A percentile compares a stretch with the other conserved stretches of the same genome.
Evolutionary conservation across 2,888 invertebrate species (phyloP).

Genomic region (Caenorhabditis drosophilae): DNA sequence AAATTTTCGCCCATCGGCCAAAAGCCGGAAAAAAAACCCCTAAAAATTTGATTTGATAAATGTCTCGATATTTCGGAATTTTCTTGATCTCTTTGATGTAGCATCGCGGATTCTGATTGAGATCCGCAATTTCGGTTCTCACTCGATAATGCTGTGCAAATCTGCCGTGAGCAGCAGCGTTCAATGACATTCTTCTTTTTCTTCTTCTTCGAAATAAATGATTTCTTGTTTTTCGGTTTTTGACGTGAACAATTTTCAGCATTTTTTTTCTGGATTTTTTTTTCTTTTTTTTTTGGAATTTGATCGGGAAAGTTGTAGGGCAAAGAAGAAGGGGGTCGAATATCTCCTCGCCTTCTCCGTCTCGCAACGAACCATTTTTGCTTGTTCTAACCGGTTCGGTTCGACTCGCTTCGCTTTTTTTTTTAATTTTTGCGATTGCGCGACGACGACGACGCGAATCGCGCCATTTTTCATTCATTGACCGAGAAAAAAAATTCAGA

Average conservation of each 20-base stretch:
- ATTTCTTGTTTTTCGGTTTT: no score
- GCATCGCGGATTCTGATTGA: constrained; percentile 3
- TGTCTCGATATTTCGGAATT: constrained; percentile 7
- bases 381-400: no score
- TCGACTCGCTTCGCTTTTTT: no score
- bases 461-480: no score
- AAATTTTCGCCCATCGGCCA: background rate
- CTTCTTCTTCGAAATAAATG: background rate
- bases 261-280: background rate
- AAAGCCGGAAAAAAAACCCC: constrained; percentile 5
- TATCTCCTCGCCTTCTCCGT: no score
- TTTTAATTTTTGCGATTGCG: no score
- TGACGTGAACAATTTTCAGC: no score
- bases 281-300: background rate
- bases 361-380: no score
- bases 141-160: constrained; percentile 25
- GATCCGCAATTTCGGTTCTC: constrained; percentile 23
- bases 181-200: background rate
- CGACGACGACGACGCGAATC: no score
- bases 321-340: no score
- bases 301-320: background rate
- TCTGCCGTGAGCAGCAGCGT: constrained; percentile 22
- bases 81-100: constrained; percentile 4
- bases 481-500: no score
- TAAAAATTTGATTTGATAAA: constrained; percentile 21